Evolutionary conservation across 2,888 invertebrate genomes (phyloP).

Genomic region (Argyra leucocephala): DNA sequence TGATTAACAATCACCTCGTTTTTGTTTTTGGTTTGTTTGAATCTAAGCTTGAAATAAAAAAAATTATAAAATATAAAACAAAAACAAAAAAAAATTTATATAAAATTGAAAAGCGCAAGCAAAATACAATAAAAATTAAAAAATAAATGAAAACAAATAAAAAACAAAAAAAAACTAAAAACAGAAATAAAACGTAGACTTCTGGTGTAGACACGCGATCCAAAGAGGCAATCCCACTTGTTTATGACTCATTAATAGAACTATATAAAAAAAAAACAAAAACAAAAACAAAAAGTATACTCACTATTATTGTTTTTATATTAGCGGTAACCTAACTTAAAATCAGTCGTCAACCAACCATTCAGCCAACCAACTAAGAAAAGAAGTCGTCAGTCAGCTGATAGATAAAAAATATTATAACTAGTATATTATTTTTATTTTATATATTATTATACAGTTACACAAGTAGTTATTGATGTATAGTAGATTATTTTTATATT

Average conservation of each 20-base stretch:
- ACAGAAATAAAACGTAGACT: background rate
- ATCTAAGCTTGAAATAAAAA: background rate
- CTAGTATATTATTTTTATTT: background rate
- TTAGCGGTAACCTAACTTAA: too few relatives aligned
- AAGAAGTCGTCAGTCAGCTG: too few relatives aligned
- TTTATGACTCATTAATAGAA: constrained; percentile 6
- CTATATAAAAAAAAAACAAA: background rate
- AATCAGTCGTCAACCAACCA: background rate
- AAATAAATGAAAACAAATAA: background rate
- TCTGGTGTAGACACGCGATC: background rate
- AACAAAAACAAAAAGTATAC: background rate
- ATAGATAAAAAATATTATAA: background rate
- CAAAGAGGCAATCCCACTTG: constrained; percentile 1
- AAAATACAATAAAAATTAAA: background rate
- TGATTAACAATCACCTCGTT: background rate
- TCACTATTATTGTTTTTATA: too few relatives aligned
- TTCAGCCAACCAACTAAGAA: background rate
- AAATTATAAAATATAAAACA: background rate
- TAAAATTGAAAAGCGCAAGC: background rate
- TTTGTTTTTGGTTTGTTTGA: background rate
- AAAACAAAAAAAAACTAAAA: background rate
- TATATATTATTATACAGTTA: too few relatives aligned
- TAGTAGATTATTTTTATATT: too few relatives aligned
- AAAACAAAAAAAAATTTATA: background rate
- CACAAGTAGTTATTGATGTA: too few relatives aligned